These are phyloP conservation scores for Chrysolina oricalcia DNA, from an alignment of 2,888 invertebrate species.

Conservation along the genomic window DNA sequence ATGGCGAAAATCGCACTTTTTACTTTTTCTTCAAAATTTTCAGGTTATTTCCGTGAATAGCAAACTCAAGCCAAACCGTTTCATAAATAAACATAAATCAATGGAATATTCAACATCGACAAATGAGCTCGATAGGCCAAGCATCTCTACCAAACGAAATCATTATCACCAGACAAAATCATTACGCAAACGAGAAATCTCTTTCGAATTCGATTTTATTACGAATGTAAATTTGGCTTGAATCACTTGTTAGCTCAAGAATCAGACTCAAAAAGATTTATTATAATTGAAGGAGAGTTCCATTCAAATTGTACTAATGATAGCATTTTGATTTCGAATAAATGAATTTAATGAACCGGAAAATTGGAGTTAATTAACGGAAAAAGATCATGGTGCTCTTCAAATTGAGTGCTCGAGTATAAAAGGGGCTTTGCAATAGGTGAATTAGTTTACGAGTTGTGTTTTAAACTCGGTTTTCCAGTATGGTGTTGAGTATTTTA, in stretches of 20 bases:
- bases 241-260: conserved; percentile 16
- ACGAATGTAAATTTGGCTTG: conserved; percentile 16
- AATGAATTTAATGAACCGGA: conserved; percentile 35
- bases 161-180: not conserved
- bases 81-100: not conserved
- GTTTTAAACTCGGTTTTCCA: too few relatives aligned
- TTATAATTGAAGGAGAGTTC: conserved; percentile 23
- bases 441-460: too few relatives aligned
- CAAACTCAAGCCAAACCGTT: too few relatives aligned
- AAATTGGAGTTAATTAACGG: conserved; percentile 34
- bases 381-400: conserved; percentile 26
- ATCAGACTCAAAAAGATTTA: conserved; percentile 26
- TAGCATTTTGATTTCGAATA: conserved; percentile 41
- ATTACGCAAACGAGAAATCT: conserved; percentile 1
- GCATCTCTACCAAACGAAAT: not conserved
- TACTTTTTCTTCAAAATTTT: too few relatives aligned
- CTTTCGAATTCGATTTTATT: conserved; percentile 12
- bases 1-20: too few relatives aligned
- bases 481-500: too few relatives aligned
- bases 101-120: not conserved
- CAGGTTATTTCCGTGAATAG: too few relatives aligned
- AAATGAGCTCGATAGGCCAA: not conserved
- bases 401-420: not conserved
- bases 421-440: too few relatives aligned
- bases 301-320: conserved; percentile 17